Conservation (phyloP, 2,888 invertebrate species). For the Teleogryllus oceanicus region DNA sequence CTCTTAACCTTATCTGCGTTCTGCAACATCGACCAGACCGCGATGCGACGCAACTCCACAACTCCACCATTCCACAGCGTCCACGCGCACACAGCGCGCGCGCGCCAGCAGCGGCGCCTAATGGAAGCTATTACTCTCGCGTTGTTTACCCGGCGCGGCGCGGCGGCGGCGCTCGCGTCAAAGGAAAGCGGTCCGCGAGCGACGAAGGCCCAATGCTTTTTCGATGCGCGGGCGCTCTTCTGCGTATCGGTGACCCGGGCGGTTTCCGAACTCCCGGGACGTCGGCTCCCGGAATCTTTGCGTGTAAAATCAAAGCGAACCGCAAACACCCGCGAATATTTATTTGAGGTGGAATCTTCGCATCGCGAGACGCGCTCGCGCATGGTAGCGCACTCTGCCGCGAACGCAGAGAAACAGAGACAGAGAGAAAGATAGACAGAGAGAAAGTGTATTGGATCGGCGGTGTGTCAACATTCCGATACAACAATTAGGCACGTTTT, state of each 20-base stretch:
- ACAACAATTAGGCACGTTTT: too few relatives aligned
- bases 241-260: not conserved
- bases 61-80: not conserved
- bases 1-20: not conserved
- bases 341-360: not conserved
- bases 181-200: not conserved
- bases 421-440: too few relatives aligned
- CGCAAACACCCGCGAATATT: slow-evolving; percentile 5
- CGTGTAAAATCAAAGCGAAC: too few relatives aligned
- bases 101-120: not conserved
- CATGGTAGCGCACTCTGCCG: too few relatives aligned
- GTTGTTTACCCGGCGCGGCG: not conserved
- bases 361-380: not conserved
- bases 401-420: too few relatives aligned
- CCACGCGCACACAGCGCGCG: not conserved
- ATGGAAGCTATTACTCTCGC: not conserved
- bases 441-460: too few relatives aligned
- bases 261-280: too few relatives aligned
- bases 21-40: not conserved
- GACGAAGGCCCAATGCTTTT: not conserved
- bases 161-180: not conserved
- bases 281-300: not conserved
- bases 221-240: not conserved
- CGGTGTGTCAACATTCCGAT: too few relatives aligned
- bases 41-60: not conserved